phyloP scores from a whole-genome alignment of 2,113 vertebrate species.

The Bombycilla garrulus region DNA sequence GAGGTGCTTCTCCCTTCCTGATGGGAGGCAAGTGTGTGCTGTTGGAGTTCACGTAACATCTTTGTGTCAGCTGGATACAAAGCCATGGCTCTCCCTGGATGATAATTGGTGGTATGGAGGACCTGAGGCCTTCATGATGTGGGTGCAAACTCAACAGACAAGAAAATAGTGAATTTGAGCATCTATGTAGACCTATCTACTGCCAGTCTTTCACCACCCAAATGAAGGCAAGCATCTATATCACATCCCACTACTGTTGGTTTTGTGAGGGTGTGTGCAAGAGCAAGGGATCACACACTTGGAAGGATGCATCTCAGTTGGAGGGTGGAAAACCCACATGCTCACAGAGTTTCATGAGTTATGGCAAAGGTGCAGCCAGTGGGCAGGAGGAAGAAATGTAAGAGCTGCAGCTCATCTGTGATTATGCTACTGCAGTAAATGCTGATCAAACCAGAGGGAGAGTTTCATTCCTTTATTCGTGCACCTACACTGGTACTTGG shows the following conservation, averaged over 20 bases:
- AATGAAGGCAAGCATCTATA: neutral
- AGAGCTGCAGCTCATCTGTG: neutral
- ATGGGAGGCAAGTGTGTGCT: neutral
- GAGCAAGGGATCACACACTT: fast-evolving
- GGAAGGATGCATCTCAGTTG: neutral
- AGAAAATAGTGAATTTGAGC: neutral
- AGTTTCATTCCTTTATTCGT: neutral
- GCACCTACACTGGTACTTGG: neutral
- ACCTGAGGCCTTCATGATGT: neutral
- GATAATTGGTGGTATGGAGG: neutral
- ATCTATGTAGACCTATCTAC: neutral
- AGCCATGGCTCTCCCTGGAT: neutral
- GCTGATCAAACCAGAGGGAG: neutral
- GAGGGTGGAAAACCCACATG: neutral
- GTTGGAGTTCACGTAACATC: neutral
- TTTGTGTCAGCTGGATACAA: neutral
- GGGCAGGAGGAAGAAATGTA: neutral
- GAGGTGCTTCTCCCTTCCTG: neutral
- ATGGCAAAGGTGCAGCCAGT: neutral
- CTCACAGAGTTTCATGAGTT: fast-evolving
- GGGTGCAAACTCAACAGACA: fast-evolving
- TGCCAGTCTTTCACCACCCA: neutral
- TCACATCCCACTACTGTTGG: neutral
- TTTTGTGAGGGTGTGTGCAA: neutral
- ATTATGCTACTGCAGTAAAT: neutral